These are phyloP conservation scores for Rhynchomys soricoides DNA, from an alignment of 2,113 vertebrate species.

Conservation along the genomic window DNA sequence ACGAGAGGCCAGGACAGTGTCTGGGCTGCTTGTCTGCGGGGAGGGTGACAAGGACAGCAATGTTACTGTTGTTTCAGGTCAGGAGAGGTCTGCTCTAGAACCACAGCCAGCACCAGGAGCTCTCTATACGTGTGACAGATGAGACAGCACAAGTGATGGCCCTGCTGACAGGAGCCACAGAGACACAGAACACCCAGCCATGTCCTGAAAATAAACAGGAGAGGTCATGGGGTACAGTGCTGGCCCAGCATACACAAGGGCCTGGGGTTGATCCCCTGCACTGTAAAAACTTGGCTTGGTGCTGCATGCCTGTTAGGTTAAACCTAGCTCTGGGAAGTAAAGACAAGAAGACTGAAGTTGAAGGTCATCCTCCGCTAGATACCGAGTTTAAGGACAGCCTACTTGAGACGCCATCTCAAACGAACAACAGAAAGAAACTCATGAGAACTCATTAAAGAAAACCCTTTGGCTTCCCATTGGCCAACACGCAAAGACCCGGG, in stretches of 20 bases:
- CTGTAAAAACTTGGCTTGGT: neutral
- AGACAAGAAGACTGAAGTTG: neutral
- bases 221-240: neutral
- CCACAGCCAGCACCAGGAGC: neutral
- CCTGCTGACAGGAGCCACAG: neutral
- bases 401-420: neutral
- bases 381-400: neutral
- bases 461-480: rapidly evolving
- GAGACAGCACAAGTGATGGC: neutral
- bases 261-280: neutral
- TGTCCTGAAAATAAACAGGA: neutral
- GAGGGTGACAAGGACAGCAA: neutral
- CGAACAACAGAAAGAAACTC: neutral
- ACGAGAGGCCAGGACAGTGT: rapidly evolving
- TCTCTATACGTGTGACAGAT: neutral
- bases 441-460: neutral
- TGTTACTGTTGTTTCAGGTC: neutral
- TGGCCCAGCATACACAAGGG: neutral
- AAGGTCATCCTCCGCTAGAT: neutral
- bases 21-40: neutral
- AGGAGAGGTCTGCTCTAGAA: neutral
- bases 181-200: neutral
- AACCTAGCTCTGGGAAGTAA: neutral
- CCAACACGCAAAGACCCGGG: rapidly evolving
- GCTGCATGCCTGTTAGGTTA: too few species aligned